Base-by-base conservation (phyloP, 2,797 vertebrate genomes). In the Sarcophilus harrisii region DNA sequence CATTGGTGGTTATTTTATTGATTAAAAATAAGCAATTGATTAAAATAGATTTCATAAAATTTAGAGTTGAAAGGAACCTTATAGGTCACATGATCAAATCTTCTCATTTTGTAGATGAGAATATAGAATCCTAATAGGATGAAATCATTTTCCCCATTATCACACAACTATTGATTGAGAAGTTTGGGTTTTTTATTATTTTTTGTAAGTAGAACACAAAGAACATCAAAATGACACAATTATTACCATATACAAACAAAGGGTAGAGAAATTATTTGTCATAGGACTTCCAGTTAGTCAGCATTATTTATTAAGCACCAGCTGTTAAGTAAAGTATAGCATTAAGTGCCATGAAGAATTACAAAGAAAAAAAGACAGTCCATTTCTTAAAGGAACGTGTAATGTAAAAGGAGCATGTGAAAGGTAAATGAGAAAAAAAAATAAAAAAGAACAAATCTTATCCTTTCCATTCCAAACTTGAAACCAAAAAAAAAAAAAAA, bases 261-360 rank as follows among this genome's bases (percentile, higher is more conserved):
- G 45, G 9, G 24, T 49, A 3, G 73, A 87, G 73, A 1, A 87
- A 87, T 90, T 30, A 52, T 16, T 66, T 57, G 8, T 10, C 73
- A 52, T 12, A 87, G 13, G 18, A 59, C 57, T 30, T 5, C 6
- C 54, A 93, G 6, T 24, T 6, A 32, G 5, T 90, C 24, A 89
- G 58, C 32, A 91, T 66, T 55, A 55, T 38, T 87, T 94, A 87
- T 92, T 92, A 45, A 73, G 90, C 28, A 92, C 32, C 90, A 94
- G 93, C 55, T 93, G 32, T 54, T 54, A 58, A 58, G 21, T 45
- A 14, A 9, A 95, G 21, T 4, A 90, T 91, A 87, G 10, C 58
- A 91, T 32, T 24, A 4, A 81, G 57, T 94, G 49, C 60, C 54
- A 91, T 58, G 2, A 12, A 93, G 62, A 94, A 92, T 91, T n/a